Evolutionary conservation across 1,140 invertebrate species (phyloP).

Genomic region (Chrysomallon squamiferum): DNA sequence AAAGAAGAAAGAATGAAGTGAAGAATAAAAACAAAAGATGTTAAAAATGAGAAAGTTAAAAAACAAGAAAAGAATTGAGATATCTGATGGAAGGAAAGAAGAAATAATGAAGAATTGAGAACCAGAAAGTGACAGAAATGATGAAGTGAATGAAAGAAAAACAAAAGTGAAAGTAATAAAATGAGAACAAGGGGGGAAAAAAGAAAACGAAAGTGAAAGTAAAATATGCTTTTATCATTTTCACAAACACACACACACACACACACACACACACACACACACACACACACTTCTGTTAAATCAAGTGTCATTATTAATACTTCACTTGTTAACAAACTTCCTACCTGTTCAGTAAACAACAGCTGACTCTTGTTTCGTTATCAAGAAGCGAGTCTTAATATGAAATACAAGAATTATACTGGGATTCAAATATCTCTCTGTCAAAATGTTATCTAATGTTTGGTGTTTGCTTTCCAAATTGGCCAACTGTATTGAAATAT

Average conservation of each 20-base stretch:
- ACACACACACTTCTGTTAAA: constrained; percentile 18
- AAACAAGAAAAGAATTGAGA: neutral
- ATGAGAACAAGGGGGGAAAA: neutral
- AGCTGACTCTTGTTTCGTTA: too few relatives aligned
- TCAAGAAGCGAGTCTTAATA: too few relatives aligned
- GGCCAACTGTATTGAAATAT: too few relatives aligned
- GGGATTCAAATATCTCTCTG: too few relatives aligned
- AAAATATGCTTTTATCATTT: neutral
- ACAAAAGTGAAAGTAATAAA: neutral
- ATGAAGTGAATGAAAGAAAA: neutral
- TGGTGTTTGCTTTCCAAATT: too few relatives aligned
- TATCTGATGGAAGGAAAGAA: neutral
- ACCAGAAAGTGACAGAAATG: neutral
- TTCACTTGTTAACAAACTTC: too few relatives aligned
- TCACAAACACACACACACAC: constrained; percentile 17
- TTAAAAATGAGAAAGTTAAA: neutral
- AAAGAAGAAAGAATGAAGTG: neutral
- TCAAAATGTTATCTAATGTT: too few relatives aligned
- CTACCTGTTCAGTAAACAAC: too few relatives aligned
- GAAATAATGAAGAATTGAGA: too few relatives aligned
- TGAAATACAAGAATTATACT: too few relatives aligned
- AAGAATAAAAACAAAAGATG: neutral
- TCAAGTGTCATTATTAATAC: too few relatives aligned
- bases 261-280: constrained; percentile 19
- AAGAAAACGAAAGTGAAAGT: neutral